Percentiles rank a stretch among this genome's conserved stretches.
These are phyloP conservation scores for Tyrannus savana DNA, from an alignment of 2,113 vertebrate genomes.

Conservation along the genomic window DNA sequence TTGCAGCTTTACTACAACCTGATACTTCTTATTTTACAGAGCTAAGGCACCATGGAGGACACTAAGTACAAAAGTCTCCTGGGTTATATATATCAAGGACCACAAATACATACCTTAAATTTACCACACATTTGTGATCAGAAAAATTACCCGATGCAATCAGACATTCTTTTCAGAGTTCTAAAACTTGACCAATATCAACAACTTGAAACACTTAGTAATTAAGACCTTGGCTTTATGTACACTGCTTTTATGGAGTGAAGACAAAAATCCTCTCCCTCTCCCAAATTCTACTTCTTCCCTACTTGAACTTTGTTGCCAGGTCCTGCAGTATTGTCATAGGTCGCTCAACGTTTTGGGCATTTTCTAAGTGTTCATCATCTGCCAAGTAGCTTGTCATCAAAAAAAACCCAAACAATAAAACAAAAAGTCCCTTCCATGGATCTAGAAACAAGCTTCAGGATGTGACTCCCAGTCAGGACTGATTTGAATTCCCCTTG, in stretches of 20 bases:
- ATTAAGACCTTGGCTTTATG: neutral
- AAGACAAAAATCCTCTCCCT: neutral
- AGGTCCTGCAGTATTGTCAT: neutral
- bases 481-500: neutral
- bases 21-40: neutral
- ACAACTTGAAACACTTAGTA: neutral
- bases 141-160: neutral
- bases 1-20: neutral
- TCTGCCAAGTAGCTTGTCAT: neutral
- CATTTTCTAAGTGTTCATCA: neutral
- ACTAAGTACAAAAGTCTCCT: neutral
- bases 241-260: neutral
- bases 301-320: neutral
- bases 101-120: neutral
- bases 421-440: neutral
- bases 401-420: rapidly evolving
- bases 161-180: neutral
- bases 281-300: neutral
- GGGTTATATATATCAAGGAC: neutral
- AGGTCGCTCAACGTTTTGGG: neutral
- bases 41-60: neutral
- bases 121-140: neutral
- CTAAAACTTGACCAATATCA: neutral
- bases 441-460: neutral
- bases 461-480: neutral